Evolutionary conservation across 2,797 vertebrate genomes (phyloP).

Genomic region (Sebastes dallii): DNA sequence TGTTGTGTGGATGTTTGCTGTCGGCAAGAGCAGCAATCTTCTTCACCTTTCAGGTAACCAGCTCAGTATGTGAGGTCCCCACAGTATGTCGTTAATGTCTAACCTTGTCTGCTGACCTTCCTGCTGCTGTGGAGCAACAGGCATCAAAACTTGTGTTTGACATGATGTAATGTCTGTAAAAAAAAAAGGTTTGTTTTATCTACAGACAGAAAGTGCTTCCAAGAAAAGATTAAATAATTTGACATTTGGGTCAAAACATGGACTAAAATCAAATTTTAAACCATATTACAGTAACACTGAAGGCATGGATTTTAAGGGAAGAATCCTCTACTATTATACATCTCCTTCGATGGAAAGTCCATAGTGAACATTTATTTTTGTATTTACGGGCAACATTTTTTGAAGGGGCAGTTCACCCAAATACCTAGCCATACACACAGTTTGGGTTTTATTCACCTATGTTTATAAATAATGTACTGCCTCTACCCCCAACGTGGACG

Average conservation of each 20-base stretch:
- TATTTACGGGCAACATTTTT: too few relatives aligned
- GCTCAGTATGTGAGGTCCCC: slow-evolving; percentile 15
- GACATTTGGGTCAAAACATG: too few relatives aligned
- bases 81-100: slow-evolving; percentile 2
- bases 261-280: too few relatives aligned
- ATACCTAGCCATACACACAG: too few relatives aligned
- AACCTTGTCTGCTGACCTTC: background rate
- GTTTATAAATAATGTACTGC: too few relatives aligned
- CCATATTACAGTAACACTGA: background rate
- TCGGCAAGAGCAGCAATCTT: slow-evolving; percentile 2
- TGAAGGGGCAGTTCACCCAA: too few relatives aligned
- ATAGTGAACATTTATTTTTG: too few relatives aligned
- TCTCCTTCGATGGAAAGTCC: too few relatives aligned
- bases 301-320: background rate
- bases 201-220: background rate
- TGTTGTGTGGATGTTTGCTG: slow-evolving; percentile 30
- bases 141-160: background rate
- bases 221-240: background rate
- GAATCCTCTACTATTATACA: background rate
- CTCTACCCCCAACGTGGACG: too few relatives aligned
- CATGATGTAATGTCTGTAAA: background rate
- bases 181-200: background rate
- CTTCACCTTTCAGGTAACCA: background rate
- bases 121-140: background rate
- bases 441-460: too few relatives aligned